phyloP scores from a whole-genome alignment of 2,797 vertebrate genomes.

The Ceyx erithaca region DNA sequence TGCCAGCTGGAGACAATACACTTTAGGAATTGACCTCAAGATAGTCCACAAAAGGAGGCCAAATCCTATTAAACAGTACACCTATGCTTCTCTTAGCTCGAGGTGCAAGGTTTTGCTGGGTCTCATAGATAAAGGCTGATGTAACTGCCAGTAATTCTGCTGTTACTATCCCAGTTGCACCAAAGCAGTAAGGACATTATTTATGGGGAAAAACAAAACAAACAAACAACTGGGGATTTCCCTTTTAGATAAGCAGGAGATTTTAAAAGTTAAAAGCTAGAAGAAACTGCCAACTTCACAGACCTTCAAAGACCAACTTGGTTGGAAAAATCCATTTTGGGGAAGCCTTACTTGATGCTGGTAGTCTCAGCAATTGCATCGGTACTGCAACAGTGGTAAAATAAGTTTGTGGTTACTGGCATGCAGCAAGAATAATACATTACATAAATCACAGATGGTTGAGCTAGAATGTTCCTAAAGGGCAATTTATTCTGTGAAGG shows the following conservation, averaged over 20 bases:
- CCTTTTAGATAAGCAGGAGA: neutral
- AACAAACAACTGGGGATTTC: neutral
- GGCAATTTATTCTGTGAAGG: conserved; percentile 3
- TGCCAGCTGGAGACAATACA: conserved; percentile 36
- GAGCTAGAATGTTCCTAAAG: conserved; percentile 39
- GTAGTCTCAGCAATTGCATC: neutral
- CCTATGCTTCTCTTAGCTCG: conserved; percentile 64
- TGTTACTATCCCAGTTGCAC: neutral
- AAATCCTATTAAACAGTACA: conserved; percentile 62
- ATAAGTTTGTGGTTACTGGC: conserved; percentile 43
- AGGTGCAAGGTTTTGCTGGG: conserved; percentile 1
- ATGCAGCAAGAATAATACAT: conserved; percentile 1
- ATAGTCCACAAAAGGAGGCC: conserved; percentile 62
- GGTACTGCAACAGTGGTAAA: conserved; percentile 8
- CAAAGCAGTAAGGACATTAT: neutral
- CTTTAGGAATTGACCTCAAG: conserved; percentile 57
- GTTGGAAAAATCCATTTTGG: neutral
- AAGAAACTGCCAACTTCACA: neutral
- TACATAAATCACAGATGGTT: conserved; percentile 54
- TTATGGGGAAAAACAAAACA: neutral
- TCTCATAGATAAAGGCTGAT: neutral
- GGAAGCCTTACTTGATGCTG: neutral
- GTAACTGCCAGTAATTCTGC: neutral
- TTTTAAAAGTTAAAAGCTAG: neutral
- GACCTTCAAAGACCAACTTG: neutral